These are phyloP conservation scores for Tribolium madens DNA, from an alignment of 1,140 invertebrate species.

Conservation along the genomic window DNA sequence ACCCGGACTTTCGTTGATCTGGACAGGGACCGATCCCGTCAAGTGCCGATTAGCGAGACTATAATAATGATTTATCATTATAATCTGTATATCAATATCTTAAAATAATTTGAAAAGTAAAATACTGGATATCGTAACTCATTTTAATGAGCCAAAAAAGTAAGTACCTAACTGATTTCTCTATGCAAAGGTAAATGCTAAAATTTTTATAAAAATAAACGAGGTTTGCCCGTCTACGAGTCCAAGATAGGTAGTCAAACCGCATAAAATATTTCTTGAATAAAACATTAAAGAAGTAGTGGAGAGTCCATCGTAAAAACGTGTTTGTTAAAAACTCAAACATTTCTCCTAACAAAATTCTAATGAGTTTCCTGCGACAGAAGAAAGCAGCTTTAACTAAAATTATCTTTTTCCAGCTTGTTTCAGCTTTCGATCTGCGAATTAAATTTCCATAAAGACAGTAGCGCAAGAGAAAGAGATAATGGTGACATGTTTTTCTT, in stretches of 20 bases:
- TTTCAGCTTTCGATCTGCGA: background rate
- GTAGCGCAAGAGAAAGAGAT: slow-evolving; percentile 5
- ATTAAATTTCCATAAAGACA: slow-evolving; percentile 16
- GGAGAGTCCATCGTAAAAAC: background rate
- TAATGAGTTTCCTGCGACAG: background rate
- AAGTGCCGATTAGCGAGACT: no score
- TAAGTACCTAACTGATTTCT: no score
- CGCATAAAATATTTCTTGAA: background rate
- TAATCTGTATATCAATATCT: no score
- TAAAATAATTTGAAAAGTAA: no score
- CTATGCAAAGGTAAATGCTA: no score
- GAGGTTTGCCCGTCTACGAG: background rate
- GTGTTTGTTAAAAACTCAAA: background rate
- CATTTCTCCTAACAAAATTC: background rate
- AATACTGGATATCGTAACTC: no score
- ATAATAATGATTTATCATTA: no score
- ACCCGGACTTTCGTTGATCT: no score
- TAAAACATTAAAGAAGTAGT: background rate
- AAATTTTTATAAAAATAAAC: background rate
- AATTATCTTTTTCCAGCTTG: background rate
- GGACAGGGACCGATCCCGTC: no score
- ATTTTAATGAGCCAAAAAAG: no score
- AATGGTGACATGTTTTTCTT: slow-evolving; percentile 36
- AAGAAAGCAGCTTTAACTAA: background rate
- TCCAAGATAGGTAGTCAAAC: background rate